Conservation (phyloP, 2,797 vertebrate species). For the Anguilla pacifica region DNA sequence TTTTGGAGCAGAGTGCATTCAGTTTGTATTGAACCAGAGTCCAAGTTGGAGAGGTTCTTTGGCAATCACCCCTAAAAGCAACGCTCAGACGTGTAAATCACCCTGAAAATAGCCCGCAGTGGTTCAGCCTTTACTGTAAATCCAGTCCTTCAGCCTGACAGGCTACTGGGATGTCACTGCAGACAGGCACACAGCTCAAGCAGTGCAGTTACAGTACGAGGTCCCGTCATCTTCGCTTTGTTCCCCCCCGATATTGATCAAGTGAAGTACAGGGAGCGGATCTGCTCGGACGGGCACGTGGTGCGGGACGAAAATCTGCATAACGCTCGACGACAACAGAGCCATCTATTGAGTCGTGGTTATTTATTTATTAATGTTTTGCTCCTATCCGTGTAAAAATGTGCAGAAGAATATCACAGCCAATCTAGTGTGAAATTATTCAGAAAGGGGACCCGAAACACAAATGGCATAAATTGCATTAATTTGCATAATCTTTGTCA, state of each 20-base stretch:
- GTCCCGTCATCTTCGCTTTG: constrained; percentile 29
- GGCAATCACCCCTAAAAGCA: not conserved
- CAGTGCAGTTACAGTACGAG: not conserved
- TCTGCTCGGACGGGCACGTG: constrained; percentile 9
- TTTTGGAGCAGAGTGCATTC: not conserved
- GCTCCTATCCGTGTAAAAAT: constrained; percentile 10
- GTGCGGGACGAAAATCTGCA: constrained; percentile 7
- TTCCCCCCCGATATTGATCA: constrained; percentile 27
- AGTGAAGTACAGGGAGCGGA: constrained; percentile 19
- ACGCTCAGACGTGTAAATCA: not conserved
- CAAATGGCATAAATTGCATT: constrained; percentile 17
- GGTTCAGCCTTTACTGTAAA: not conserved
- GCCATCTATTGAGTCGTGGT: constrained; percentile 12
- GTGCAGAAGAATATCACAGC: constrained; percentile 12
- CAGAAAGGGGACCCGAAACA: constrained; percentile 10
- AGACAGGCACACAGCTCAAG: not conserved
- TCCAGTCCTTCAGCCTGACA: not conserved
- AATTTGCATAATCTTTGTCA: constrained; percentile 34
- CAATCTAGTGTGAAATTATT: constrained; percentile 29
- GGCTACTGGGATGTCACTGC: not conserved
- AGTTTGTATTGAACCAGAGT: not conserved
- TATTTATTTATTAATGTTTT: constrained; percentile 10
- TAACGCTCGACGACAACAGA: constrained; percentile 29
- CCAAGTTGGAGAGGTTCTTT: not conserved
- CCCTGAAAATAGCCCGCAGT: not conserved